These are phyloP conservation scores for Linyphia triangularis DNA, from an alignment of 2,888 invertebrate genomes.

Conservation along the genomic window DNA sequence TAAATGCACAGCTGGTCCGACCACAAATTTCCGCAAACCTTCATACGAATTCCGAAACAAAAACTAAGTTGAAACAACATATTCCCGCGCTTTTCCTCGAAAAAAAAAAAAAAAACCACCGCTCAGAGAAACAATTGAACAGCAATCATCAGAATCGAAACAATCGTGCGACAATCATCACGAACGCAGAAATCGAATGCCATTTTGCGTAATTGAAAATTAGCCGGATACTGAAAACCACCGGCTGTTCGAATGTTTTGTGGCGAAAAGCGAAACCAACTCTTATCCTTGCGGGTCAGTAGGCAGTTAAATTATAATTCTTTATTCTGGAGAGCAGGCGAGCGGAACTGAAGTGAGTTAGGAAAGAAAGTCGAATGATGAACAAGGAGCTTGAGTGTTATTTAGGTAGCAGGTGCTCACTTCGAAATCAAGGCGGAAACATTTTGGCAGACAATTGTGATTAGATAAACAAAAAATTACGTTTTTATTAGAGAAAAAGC, in stretches of 20 bases:
- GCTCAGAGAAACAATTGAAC: not conserved
- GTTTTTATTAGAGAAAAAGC: too few species aligned
- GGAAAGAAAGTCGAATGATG: not conserved
- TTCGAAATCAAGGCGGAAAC: too few species aligned
- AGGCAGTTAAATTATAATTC: conserved; percentile 43
- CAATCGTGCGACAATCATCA: not conserved
- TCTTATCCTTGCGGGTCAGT: conserved; percentile 31
- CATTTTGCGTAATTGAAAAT: conserved; percentile 32
- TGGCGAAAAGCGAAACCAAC: not conserved
- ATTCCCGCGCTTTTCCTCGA: not conserved
- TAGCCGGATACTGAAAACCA: not conserved
- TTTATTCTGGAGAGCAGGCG: not conserved
- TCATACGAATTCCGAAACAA: not conserved
- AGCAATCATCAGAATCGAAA: not conserved
- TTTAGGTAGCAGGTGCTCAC: too few species aligned
- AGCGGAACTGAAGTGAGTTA: not conserved
- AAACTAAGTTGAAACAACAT: not conserved
- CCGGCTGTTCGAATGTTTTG: not conserved
- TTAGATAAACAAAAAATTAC: too few species aligned
- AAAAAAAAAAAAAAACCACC: not conserved
- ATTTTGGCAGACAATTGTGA: too few species aligned
- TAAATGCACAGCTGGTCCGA: not conserved
- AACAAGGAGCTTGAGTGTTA: too few species aligned
- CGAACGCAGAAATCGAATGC: not conserved
- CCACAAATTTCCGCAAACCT: not conserved